These are phyloP conservation scores for Microtus montanus DNA, from an alignment of 2,113 vertebrate genomes.

Conservation along the genomic window DNA sequence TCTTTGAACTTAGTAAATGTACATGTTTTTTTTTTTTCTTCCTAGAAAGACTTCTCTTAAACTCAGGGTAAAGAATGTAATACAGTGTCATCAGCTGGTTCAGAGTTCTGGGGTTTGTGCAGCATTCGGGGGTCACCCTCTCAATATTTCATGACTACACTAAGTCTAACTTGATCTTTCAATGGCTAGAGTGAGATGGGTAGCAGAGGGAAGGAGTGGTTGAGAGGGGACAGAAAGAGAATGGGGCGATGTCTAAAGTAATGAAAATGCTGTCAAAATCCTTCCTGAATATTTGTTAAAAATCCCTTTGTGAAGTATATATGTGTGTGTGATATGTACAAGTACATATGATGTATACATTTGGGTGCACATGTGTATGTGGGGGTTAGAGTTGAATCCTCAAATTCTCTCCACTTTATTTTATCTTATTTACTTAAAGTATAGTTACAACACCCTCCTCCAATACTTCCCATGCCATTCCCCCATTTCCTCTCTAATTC, in stretches of 20 bases:
- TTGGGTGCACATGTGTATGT: background rate
- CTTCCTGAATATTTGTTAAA: background rate
- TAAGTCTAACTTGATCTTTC: background rate
- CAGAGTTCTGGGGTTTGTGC: background rate
- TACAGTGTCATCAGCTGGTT: too few species aligned
- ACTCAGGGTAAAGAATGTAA: background rate
- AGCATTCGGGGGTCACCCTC: background rate
- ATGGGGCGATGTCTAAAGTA: background rate
- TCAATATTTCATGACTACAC: background rate
- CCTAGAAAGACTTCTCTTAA: background rate
- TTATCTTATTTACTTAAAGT: background rate
- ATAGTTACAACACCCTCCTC: too few species aligned
- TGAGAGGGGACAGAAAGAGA: background rate
- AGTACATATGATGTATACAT: background rate
- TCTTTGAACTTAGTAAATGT: conserved; percentile 69
- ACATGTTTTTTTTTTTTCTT: too few species aligned
- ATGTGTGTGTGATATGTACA: background rate
- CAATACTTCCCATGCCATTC: background rate
- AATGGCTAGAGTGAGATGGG: background rate
- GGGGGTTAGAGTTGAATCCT: background rate
- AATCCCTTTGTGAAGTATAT: background rate
- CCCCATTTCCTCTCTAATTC: background rate
- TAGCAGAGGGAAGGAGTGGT: background rate
- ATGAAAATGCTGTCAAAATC: background rate
- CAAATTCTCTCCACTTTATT: background rate